Evolutionary conservation across 2,888 invertebrate species (phyloP).

Genomic region (Pammene aurita): DNA sequence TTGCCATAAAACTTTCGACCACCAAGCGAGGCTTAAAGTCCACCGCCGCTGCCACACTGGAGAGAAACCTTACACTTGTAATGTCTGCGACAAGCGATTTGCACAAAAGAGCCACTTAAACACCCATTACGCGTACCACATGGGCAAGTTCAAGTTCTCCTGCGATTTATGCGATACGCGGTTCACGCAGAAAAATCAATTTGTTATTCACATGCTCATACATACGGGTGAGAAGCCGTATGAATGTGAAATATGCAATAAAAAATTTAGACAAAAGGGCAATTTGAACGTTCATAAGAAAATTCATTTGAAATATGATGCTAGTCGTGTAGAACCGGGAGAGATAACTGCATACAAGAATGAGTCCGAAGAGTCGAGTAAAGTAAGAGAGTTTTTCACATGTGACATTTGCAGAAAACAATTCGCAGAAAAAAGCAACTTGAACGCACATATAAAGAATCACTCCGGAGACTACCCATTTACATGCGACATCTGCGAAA

Average conservation of each 20-base stretch:
- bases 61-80: conserved; percentile 1
- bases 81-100: conserved; percentile 3
- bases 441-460: conserved; percentile 17
- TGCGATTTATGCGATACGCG: conserved; percentile 3
- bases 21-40: conserved; percentile 1
- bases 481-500: conserved; percentile 6
- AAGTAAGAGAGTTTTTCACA: neutral
- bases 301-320: conserved; percentile 8
- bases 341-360: conserved; percentile 6
- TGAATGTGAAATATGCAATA: conserved; percentile 5
- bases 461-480: conserved; percentile 15
- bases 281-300: neutral
- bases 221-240: neutral
- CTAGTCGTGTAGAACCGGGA: neutral
- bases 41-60: conserved; percentile 2
- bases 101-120: conserved; percentile 2
- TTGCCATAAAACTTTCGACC: conserved; percentile 11
- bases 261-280: conserved; percentile 4
- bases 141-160: neutral
- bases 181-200: conserved; percentile 3
- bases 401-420: conserved; percentile 15
- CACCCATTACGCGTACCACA: neutral
- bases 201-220: neutral
- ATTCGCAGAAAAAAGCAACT: conserved; percentile 7
- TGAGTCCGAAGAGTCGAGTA: neutral